A percentile compares a stretch with the other conserved stretches of the same genome.
These are phyloP conservation scores for Budorcas taxicolor DNA, from an alignment of 2,113 vertebrate genomes.

Conservation along the genomic window DNA sequence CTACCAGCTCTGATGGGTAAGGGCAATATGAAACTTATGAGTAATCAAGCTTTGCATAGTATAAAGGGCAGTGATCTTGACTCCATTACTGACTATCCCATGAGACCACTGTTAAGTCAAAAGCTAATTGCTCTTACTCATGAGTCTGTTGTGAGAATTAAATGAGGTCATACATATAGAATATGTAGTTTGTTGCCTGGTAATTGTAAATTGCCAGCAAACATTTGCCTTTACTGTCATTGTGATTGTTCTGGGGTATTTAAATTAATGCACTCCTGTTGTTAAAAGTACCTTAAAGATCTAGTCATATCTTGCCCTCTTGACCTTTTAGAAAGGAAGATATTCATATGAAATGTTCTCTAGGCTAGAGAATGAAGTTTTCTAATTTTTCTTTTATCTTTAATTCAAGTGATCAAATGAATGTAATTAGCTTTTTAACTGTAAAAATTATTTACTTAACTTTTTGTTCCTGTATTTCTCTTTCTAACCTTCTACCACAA, in stretches of 20 bases:
- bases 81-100: not conserved
- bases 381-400: not conserved
- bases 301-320: not conserved
- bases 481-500: not conserved
- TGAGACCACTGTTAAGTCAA: not conserved
- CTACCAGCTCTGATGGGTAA: not conserved
- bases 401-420: not conserved
- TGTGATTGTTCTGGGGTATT: not conserved
- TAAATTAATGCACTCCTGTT: not conserved
- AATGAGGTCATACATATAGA: not conserved
- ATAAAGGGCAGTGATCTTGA: not conserved
- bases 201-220: not conserved
- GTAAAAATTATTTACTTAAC: not conserved
- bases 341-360: not conserved
- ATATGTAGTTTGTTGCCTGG: not conserved
- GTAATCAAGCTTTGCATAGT: not conserved
- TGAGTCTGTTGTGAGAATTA: not conserved
- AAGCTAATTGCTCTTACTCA: not conserved
- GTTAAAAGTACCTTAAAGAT: not conserved
- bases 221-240: not conserved
- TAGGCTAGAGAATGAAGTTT: not conserved
- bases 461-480: not conserved
- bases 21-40: not conserved
- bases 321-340: not conserved
- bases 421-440: not conserved